Percentiles rank a stretch among this genome's conserved stretches.
Evolutionary conservation across 2,888 invertebrate species (phyloP).

Genomic region (Neuroscelio doddi): DNA sequence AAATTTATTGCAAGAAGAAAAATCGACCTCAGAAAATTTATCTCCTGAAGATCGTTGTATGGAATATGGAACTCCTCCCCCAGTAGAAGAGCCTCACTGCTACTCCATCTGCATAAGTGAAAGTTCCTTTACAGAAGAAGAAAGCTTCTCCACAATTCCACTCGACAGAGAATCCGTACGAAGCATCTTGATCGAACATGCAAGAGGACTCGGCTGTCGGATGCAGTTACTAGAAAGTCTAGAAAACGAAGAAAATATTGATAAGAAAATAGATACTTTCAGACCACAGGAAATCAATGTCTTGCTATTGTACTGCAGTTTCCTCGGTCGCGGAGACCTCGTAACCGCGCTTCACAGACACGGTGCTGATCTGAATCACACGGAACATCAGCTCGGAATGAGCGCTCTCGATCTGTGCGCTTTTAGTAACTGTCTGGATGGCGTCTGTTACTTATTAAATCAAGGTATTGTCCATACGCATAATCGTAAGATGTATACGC

Average conservation of each 20-base stretch:
- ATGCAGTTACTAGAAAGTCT: slow-evolving; percentile 82
- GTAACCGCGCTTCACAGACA: slow-evolving; percentile 77
- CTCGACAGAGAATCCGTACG: slow-evolving; percentile 78
- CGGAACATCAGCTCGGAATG: slow-evolving; percentile 81
- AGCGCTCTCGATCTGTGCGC: slow-evolving; percentile 85
- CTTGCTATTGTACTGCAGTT: slow-evolving; percentile 83
- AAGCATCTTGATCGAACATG: slow-evolving; percentile 83
- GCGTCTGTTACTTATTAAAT: slow-evolving; percentile 80
- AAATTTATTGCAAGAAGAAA: slow-evolving; percentile 32
- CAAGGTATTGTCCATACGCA: slow-evolving; percentile 80
- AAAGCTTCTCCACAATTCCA: slow-evolving; percentile 58
- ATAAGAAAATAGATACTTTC: slow-evolving; percentile 74
- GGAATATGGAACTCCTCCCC: slow-evolving; percentile 86
- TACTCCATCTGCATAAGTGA: slow-evolving; percentile 86
- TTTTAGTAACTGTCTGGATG: slow-evolving; percentile 84
- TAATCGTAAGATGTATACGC: slow-evolving; percentile 80
- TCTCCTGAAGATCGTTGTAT: slow-evolving; percentile 74
- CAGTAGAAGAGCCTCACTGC: slow-evolving; percentile 77
- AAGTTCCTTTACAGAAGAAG: slow-evolving; percentile 78
- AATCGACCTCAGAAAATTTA: slow-evolving; percentile 36
- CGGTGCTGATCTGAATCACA: slow-evolving; percentile 82
- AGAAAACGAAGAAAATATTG: slow-evolving; percentile 78
- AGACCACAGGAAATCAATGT: slow-evolving; percentile 81
- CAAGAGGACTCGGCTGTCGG: slow-evolving; percentile 80
- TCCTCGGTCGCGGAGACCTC: slow-evolving; percentile 80